Evolutionary conservation across 2,797 vertebrate genomes (phyloP).

Genomic region (Sus cebifrons): DNA sequence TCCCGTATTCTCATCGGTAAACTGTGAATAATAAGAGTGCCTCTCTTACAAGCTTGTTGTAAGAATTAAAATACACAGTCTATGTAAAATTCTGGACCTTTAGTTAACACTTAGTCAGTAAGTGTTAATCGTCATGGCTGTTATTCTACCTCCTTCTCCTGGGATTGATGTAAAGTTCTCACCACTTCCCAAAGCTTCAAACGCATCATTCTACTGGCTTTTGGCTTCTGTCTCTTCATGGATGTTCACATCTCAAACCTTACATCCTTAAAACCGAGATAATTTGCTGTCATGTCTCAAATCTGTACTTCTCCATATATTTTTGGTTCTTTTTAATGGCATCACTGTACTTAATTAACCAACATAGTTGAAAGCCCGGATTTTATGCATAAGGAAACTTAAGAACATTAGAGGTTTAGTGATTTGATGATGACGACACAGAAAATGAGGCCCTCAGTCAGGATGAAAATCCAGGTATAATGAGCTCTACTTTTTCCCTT

Average conservation of each 20-base stretch:
- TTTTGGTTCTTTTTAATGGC: background rate
- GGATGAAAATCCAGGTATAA: background rate
- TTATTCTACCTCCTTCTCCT: background rate
- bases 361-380: background rate
- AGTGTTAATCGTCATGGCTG: background rate
- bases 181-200: background rate
- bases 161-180: background rate
- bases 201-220: background rate
- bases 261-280: background rate
- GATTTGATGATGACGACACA: background rate
- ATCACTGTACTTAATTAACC: background rate
- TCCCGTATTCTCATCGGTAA: background rate
- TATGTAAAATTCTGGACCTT: background rate
- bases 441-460: background rate
- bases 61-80: background rate
- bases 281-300: background rate
- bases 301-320: background rate
- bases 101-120: fast-evolving
- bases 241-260: background rate
- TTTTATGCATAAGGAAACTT: background rate
- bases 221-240: background rate
- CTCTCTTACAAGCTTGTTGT: background rate
- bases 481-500: no score
- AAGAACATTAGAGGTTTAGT: background rate
- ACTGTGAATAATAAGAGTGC: background rate